These are phyloP conservation scores for Mesitornis unicolor DNA, from an alignment of 2,113 vertebrate genomes.

Conservation along the genomic window DNA sequence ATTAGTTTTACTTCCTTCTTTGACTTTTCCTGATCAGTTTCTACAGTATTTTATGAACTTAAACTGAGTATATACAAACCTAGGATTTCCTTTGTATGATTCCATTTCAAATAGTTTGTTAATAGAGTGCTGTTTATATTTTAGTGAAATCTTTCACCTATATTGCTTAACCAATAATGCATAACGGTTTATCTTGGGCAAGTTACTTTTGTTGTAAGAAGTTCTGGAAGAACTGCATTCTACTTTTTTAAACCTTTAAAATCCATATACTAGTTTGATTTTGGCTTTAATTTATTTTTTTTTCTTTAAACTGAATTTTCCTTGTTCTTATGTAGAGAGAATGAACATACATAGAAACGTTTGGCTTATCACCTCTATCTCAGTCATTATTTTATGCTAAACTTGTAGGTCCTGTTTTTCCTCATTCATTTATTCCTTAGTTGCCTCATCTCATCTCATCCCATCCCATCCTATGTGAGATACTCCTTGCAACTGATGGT, in stretches of 20 bases:
- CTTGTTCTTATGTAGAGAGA: neutral
- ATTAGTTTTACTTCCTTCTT: neutral
- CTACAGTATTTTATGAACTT: neutral
- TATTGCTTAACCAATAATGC: neutral
- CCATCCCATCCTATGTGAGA: neutral
- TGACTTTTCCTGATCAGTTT: neutral
- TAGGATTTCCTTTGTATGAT: neutral
- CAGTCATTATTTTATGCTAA: neutral
- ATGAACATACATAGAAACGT: neutral
- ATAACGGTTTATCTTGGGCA: neutral
- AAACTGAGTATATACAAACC: neutral
- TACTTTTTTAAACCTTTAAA: neutral
- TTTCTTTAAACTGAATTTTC: neutral
- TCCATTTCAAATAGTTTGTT: neutral
- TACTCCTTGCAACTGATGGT: neutral
- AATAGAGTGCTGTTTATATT: neutral
- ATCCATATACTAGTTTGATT: neutral
- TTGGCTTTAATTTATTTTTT: neutral
- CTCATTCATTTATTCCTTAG: neutral
- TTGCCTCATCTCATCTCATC: neutral
- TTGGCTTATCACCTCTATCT: neutral
- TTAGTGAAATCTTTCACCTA: neutral
- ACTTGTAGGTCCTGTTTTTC: neutral
- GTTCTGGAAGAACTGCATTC: neutral
- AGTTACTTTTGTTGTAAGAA: neutral